These are phyloP conservation scores for Apotomis capreana DNA, from an alignment of 2,888 invertebrate genomes.

Conservation along the genomic window DNA sequence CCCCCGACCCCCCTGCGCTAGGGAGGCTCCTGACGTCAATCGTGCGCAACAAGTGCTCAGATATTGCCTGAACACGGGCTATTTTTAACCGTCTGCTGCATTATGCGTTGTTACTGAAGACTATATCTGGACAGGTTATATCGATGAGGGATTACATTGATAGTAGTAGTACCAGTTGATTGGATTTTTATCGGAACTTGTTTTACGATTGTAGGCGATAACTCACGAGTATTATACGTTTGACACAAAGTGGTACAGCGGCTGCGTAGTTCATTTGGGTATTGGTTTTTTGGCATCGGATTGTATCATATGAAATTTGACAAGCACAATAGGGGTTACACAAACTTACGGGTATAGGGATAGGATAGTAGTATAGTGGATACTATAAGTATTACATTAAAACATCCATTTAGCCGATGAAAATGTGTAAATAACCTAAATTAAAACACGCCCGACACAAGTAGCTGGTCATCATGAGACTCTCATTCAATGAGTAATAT, in stretches of 20 bases:
- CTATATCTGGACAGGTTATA: slow-evolving; percentile 30
- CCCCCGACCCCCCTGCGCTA: slow-evolving; percentile 51
- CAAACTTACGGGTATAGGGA: too few relatives aligned
- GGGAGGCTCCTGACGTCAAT: slow-evolving; percentile 76
- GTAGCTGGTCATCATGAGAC: too few relatives aligned
- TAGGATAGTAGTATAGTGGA: too few relatives aligned
- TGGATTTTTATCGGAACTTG: neutral
- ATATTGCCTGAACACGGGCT: slow-evolving; percentile 62
- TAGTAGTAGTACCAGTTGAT: slow-evolving; percentile 4
- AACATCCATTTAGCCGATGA: too few relatives aligned
- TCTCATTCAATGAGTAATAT: too few relatives aligned
- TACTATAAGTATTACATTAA: too few relatives aligned
- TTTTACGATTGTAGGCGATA: too few relatives aligned
- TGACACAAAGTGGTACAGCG: neutral
- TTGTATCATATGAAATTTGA: too few relatives aligned
- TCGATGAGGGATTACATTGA: slow-evolving; percentile 18
- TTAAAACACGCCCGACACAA: too few relatives aligned
- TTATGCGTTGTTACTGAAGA: slow-evolving; percentile 46
- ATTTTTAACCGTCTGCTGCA: slow-evolving; percentile 71
- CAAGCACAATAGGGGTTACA: too few relatives aligned
- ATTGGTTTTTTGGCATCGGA: neutral
- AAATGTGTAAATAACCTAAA: too few relatives aligned
- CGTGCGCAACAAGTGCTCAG: slow-evolving; percentile 77
- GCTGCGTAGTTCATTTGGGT: neutral
- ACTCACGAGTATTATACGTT: too few relatives aligned